Conservation (phyloP, 2,888 invertebrate species). For the Acrocyrtus sp. region DNA sequence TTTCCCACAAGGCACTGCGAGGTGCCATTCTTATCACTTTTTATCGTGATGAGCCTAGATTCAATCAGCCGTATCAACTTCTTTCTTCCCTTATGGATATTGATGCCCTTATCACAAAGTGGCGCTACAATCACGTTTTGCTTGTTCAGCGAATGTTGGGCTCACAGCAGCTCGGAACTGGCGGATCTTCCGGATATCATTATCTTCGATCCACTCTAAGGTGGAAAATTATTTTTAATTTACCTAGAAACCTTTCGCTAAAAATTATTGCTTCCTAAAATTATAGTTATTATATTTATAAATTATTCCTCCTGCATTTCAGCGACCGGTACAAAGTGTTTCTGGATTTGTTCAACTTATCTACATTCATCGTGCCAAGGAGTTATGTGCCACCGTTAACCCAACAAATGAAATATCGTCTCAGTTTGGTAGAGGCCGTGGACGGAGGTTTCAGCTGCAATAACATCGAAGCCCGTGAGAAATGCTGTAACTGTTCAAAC, state of each 20-base stretch:
- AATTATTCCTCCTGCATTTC: constrained; percentile 59
- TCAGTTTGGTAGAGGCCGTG: constrained; percentile 68
- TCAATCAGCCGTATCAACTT: constrained; percentile 97
- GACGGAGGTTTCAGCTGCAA: too few species aligned
- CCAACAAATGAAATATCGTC: constrained; percentile 80
- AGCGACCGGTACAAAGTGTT: constrained; percentile 99
- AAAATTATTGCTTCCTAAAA: background rate
- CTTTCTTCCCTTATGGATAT: constrained; percentile 96
- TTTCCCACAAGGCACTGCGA: constrained; percentile 91
- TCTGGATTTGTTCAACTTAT: constrained; percentile 95
- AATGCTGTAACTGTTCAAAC: too few species aligned
- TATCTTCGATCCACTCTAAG: constrained; percentile 96
- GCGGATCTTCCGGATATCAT: constrained; percentile 98
- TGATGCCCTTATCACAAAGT: constrained; percentile 97
- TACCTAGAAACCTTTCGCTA: constrained; percentile 2
- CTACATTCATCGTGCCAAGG: constrained; percentile 94
- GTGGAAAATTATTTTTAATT: constrained; percentile 69
- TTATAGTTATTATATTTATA: background rate
- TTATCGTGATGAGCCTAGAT: constrained; percentile 96
- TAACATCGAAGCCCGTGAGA: too few species aligned
- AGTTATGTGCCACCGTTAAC: constrained; percentile 89
- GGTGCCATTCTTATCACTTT: constrained; percentile 98
- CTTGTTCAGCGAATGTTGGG: constrained; percentile 99
- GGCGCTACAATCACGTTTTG: constrained; percentile 98
- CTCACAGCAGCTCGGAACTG: constrained; percentile 94